Conservation (phyloP, 2,797 vertebrate species). For the Paedocypris micromegethes region DNA sequence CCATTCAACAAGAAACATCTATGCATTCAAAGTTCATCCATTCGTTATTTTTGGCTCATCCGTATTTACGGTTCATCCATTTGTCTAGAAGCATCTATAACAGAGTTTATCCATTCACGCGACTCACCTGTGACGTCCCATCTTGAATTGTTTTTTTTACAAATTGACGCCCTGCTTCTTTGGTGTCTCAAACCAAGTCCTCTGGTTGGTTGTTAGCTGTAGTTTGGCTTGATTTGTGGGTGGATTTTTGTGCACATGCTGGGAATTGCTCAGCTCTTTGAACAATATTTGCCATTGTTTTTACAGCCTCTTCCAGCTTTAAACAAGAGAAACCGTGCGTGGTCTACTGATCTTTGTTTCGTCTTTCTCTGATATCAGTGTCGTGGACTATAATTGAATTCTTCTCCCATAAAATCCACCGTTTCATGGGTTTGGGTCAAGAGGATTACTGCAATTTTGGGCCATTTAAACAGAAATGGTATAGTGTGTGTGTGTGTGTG, state of each 20-base stretch:
- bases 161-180: no score
- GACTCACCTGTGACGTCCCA: no score
- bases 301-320: constrained; percentile 6
- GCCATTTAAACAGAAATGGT: not conserved
- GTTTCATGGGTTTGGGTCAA: not conserved
- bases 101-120: no score
- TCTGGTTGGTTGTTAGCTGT: no score
- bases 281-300: constrained; percentile 34
- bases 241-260: constrained; percentile 5
- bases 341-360: constrained; percentile 29
- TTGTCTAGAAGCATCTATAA: no score
- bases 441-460: not conserved
- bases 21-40: no score
- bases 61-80: no score
- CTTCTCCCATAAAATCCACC: not conserved
- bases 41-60: no score
- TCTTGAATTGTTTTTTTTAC: no score
- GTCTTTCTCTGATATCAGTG: constrained; percentile 5
- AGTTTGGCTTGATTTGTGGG: no score
- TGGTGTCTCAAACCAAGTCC: no score
- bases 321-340: constrained; percentile 6
- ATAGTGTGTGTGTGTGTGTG: constrained; percentile 1
- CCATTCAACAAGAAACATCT: no score
- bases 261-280: constrained; percentile 2
- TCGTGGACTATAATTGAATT: constrained; percentile 28